Percentiles rank a stretch among this genome's conserved stretches.
These are phyloP conservation scores for Molothrus ater DNA, from an alignment of 2,797 vertebrate species.

Conservation along the genomic window DNA sequence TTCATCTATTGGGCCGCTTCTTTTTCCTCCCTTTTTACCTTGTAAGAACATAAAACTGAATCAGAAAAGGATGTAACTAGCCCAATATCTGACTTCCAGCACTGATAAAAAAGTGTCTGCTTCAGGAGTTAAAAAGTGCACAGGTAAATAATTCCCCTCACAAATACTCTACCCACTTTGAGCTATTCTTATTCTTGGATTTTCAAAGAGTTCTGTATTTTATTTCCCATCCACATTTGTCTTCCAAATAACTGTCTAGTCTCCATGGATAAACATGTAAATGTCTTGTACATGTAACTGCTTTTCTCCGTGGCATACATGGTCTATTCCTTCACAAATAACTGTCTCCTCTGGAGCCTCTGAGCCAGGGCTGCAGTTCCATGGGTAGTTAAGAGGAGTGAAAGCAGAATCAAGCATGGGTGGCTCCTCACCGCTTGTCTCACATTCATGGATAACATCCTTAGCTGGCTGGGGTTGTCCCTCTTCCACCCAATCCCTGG, in stretches of 20 bases:
- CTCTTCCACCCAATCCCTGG: not conserved
- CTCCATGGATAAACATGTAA: not conserved
- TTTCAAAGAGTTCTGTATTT: not conserved
- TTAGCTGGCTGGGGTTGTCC: too few species aligned
- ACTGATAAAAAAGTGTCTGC: not conserved
- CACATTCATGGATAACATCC: not conserved
- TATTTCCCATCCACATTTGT: not conserved
- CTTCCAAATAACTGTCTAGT: not conserved
- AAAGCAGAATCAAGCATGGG: not conserved
- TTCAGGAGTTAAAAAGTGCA: not conserved
- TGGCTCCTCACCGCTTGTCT: not conserved
- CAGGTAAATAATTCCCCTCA: not conserved
- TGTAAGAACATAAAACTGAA: not conserved
- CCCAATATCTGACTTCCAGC: not conserved
- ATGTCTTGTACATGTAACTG: fast-evolving
- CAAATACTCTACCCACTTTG: not conserved
- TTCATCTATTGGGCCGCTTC: not conserved
- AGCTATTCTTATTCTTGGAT: not conserved
- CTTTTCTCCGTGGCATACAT: not conserved
- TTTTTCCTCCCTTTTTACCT: not conserved
- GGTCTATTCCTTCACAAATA: not conserved
- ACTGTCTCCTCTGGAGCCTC: not conserved
- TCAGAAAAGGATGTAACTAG: not conserved
- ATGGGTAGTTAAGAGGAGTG: not conserved
- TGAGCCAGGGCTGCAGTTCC: not conserved